Base-by-base conservation (phyloP, 2,888 invertebrate genomes). In the Chydorus sphaericus region DNA sequence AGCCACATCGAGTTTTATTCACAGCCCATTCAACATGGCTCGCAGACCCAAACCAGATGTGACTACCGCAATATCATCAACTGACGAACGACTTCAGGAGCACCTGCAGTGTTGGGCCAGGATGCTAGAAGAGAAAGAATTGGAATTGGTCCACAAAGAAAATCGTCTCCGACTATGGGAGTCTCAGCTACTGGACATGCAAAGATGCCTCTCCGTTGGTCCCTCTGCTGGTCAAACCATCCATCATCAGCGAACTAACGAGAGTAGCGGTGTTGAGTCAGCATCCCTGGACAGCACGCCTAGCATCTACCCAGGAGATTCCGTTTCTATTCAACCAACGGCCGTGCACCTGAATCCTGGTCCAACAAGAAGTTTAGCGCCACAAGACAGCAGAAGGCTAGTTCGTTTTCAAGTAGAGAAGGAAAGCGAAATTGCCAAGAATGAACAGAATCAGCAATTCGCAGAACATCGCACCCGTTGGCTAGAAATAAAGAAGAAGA, bases 41-140 rank as follows among this genome's bases (percentile, higher is more conserved):
- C 71, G 61, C 78, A 79, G 11, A 75, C 73, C 30, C 76, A 66
- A 7, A 77, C 77, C 62, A 75, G 74, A 11, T 71, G 65, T 3
- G 76, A 77, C 38, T 73, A 72, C 29, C 73, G 71, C 60, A 78
- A 78, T 66, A 77, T 69, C 62, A 74, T 74, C 64, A 77, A 78
- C 61, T 75, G 7, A 18, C 7, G 39, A 39, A 6, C 7, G 18
- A 18, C 39, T 16, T 39, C 39, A 18, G 7, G 6, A 10, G 16
- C 26, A 31, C 6, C 23, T 52, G 23, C 31, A 31, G 10, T 23
- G 23, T 7, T 52, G 52, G 37, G 14, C 49, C 14, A 48, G 49
- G 28, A 48, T 48, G 48, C 14, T 48, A n/a, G 48, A 48, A 37
- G 48, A 48, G 26, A 55, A 49, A 33, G 49, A 48, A 26, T 49